Base-by-base conservation (phyloP, 2,113 vertebrate species). In the Ammodytes marinus region DNA sequence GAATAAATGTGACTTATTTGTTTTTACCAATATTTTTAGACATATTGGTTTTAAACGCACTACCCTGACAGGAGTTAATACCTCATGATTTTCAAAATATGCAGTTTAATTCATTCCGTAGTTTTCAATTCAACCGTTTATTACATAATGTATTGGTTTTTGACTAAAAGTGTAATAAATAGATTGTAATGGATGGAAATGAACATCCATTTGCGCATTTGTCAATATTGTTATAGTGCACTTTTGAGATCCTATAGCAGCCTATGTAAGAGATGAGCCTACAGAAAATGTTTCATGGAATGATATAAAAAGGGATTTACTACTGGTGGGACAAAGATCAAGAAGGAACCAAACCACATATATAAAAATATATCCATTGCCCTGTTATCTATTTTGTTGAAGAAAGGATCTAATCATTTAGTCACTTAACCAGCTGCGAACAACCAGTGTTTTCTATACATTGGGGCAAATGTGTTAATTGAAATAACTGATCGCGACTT, bases 381-480 rank as follows among this genome's bases (percentile, higher is more conserved):
- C 72, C 55, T 60, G 42, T 35, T 61, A 81, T 69, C 46, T 57
- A 50, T 74, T 88, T 54, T 54, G 55, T 68, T 60, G 10, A 43
- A 55, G 67, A 80, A 52, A 66, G 8, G 6, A 69, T 58, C 42
- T 40, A 61, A 46, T 88, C 52, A 58, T 69, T 82, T 68, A 53
- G 19, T 67, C 50, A 82, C 37, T 4, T 40, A 17, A 69, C 69
- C 46, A 27, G 65, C 58, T 0, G 19, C 77, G 14, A 82, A 82
- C 37, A 55, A 64, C 49, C 46, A 35, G 37, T 74, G 71, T 74
- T 57, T 73, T 70, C 74, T 54, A 19, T 83, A 47, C 37, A 69
- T 66, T 63, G 15, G 74, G 80, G 63, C 65, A 77, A 63, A 75
- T 88, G 60, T 68, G 66, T 82, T 87, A 77, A 75, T 83, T 88